Percentiles rank a stretch among this genome's conserved stretches.
Evolutionary conservation across 2,113 vertebrate species (phyloP).

Genomic region (Prolemur simus): DNA sequence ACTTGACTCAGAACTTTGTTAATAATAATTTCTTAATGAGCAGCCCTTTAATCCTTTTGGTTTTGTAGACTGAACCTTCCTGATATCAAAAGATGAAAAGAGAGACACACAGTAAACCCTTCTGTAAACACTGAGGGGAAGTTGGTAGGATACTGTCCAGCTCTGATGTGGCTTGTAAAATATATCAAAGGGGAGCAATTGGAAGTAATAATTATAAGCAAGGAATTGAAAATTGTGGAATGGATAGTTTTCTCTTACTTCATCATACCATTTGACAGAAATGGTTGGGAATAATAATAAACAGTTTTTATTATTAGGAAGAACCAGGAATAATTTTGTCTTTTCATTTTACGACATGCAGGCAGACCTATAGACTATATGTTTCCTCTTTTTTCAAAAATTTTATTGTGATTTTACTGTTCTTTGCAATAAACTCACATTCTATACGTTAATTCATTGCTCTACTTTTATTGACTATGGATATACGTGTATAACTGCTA

Average conservation of each 20-base stretch:
- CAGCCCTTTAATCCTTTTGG: constrained; percentile 14
- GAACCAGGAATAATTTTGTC: constrained; percentile 12
- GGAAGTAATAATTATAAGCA: background rate
- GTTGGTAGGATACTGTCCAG: background rate
- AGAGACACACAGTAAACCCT: constrained; percentile 14
- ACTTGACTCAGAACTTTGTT: constrained; percentile 53
- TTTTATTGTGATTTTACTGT: background rate
- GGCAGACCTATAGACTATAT: background rate
- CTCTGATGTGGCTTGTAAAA: constrained; percentile 64
- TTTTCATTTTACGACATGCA: background rate
- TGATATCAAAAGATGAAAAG: constrained; percentile 52
- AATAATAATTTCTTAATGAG: constrained; percentile 64
- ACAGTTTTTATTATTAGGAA: constrained; percentile 10
- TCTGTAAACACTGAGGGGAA: constrained; percentile 40
- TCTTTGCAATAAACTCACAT: background rate
- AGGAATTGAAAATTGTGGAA: background rate
- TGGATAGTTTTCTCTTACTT: background rate
- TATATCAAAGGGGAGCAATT: constrained; percentile 52
- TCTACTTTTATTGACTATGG: background rate
- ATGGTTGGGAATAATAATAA: background rate
- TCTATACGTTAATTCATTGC: background rate
- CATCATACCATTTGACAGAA: background rate
- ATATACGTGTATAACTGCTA: background rate
- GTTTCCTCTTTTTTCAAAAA: background rate
- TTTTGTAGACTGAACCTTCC: constrained; percentile 39